Percentiles rank a stretch among this genome's conserved stretches.
Evolutionary conservation across 2,888 invertebrate species (phyloP).

Genomic region (Tryphoninae sp.): DNA sequence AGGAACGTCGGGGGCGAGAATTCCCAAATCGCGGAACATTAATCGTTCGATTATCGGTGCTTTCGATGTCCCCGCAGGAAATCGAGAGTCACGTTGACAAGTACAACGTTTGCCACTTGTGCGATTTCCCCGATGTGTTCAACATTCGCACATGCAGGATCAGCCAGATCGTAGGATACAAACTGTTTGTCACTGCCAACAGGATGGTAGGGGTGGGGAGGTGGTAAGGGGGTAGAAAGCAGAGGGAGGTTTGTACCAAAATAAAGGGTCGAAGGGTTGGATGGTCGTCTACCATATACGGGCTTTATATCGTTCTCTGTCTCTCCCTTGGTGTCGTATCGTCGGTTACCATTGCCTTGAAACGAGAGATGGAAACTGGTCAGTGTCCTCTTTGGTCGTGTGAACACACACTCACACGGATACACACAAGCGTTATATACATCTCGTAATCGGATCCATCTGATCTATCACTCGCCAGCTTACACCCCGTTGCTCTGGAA

Average conservation of each 20-base stretch:
- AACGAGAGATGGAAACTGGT: conserved; percentile 31
- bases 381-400: not conserved
- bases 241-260: not conserved
- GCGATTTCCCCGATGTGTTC: conserved; percentile 26
- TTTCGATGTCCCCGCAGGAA: conserved; percentile 9
- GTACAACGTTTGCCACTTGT: conserved; percentile 48
- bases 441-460: conserved; percentile 53
- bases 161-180: conserved; percentile 32
- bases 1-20: too few relatives aligned
- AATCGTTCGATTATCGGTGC: conserved; percentile 45
- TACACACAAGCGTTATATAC: not conserved
- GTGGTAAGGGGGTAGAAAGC: not conserved
- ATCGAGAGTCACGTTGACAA: conserved; percentile 29
- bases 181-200: conserved; percentile 50
- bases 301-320: conserved; percentile 12
- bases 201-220: too few relatives aligned
- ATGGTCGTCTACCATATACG: not conserved
- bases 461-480: conserved; percentile 58
- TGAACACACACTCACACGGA: too few relatives aligned
- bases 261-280: not conserved
- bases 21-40: conserved; percentile 16
- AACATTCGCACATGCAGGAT: conserved; percentile 4
- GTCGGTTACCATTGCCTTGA: conserved; percentile 15
- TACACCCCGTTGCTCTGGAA: conserved; percentile 39
- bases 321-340: conserved; percentile 39